Evolutionary conservation across 2,113 vertebrate species (phyloP).

Genomic region (Nanger granti): DNA sequence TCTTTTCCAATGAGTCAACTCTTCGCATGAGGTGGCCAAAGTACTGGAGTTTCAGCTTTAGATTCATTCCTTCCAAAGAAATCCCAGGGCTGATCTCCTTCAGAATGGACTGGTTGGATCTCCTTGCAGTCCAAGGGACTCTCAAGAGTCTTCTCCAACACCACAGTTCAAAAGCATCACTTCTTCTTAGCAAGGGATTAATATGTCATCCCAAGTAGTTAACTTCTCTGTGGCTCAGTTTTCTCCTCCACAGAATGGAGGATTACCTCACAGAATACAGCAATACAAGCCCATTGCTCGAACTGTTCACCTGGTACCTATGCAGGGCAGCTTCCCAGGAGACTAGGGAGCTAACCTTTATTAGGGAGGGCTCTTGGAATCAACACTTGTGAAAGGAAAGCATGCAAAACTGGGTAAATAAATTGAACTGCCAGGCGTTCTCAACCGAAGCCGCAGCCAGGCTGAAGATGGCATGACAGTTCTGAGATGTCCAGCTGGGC

Average conservation of each 20-base stretch:
- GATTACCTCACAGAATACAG: not conserved
- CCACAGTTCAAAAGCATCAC: no score
- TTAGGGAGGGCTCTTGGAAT: not conserved
- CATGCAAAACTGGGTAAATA: not conserved
- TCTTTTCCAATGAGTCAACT: no score
- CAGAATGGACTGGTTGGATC: no score
- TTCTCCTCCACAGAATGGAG: not conserved
- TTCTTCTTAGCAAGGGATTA: not conserved
- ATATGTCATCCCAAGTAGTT: not conserved
- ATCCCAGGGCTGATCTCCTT: no score
- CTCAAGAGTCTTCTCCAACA: no score
- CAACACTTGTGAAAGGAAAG: not conserved
- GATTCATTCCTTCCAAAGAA: no score
- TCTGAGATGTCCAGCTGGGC: not conserved
- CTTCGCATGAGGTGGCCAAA: no score
- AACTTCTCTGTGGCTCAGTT: not conserved
- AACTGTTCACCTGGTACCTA: not conserved
- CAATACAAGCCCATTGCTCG: not conserved
- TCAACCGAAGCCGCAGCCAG: not conserved
- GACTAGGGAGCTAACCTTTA: not conserved
- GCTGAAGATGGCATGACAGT: not conserved
- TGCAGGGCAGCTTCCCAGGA: not conserved
- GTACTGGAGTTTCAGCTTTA: no score
- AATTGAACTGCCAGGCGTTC: not conserved
- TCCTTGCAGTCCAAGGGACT: no score